Conservation (phyloP, 1,140 invertebrate species). For the Aethina tumida region DNA sequence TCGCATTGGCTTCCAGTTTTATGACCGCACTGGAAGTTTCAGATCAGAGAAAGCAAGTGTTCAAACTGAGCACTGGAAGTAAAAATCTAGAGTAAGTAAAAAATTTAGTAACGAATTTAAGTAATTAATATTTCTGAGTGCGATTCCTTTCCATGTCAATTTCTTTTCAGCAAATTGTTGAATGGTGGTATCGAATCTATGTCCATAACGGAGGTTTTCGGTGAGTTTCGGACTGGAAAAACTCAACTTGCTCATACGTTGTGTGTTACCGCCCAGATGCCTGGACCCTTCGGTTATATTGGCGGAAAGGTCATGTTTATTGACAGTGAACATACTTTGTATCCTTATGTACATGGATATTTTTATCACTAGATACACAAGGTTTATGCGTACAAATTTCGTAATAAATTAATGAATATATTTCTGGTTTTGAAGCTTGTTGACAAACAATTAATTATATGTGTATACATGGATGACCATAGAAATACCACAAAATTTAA, state of each 20-base stretch:
- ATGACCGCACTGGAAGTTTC: slow-evolving; percentile 65
- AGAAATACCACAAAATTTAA: too few species aligned
- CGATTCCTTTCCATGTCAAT: too few species aligned
- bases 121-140: not conserved
- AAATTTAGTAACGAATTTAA: not conserved
- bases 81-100: slow-evolving; percentile 56
- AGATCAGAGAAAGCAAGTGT: slow-evolving; percentile 60
- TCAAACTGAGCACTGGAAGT: slow-evolving; percentile 65
- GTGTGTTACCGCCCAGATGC: slow-evolving; percentile 69
- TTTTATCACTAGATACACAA: too few species aligned
- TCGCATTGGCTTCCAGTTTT: slow-evolving; percentile 47
- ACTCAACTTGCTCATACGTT: slow-evolving; percentile 70
- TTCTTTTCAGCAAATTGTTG: slow-evolving; percentile 54
- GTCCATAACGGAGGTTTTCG: slow-evolving; percentile 84
- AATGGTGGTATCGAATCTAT: slow-evolving; percentile 81
- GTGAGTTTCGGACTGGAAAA: slow-evolving; percentile 76
- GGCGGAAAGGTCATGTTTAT: slow-evolving; percentile 73
- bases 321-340: slow-evolving; percentile 80
- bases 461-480: too few species aligned
- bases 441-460: too few species aligned
- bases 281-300: slow-evolving; percentile 52
- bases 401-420: too few species aligned
- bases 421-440: too few species aligned
- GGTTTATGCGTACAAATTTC: not conserved
- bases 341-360: too few species aligned